Percentiles rank a stretch among this genome's conserved stretches.
phyloP scores from a whole-genome alignment of 2,888 invertebrate genomes.

The Thecocarcelia acutangulata region DNA sequence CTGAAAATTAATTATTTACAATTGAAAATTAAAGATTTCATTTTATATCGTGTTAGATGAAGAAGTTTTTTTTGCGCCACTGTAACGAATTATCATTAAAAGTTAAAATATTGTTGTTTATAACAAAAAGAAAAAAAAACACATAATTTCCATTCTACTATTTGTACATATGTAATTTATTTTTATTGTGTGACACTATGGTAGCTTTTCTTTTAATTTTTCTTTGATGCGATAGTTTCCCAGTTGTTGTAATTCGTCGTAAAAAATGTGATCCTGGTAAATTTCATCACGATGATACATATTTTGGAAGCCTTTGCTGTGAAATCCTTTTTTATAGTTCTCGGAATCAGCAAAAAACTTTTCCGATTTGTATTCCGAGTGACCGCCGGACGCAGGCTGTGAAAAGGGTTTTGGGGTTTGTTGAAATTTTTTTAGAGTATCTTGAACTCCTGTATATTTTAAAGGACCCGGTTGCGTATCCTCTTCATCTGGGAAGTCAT shows the following conservation, averaged over 20 bases:
- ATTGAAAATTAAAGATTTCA: too few species aligned
- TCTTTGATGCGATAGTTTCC: constrained; percentile 90
- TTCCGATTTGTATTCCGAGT: constrained; percentile 43
- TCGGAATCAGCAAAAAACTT: constrained; percentile 87
- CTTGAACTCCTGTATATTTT: constrained; percentile 63
- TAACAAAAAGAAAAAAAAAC: too few species aligned
- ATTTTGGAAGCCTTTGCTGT: constrained; percentile 90
- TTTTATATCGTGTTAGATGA: too few species aligned
- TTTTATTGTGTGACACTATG: too few species aligned
- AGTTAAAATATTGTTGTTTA: too few species aligned
- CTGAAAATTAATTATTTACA: too few species aligned
- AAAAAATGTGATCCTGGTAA: constrained; percentile 93
- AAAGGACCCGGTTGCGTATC: constrained; percentile 41
- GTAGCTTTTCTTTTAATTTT: constrained; percentile 77
- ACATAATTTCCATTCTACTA: too few species aligned
- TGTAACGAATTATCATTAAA: too few species aligned
- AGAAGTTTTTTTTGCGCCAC: too few species aligned
- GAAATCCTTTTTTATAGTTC: constrained; percentile 90
- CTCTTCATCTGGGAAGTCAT: constrained; percentile 33
- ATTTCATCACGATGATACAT: constrained; percentile 93
- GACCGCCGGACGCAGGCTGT: constrained; percentile 1
- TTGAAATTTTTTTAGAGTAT: constrained; percentile 56
- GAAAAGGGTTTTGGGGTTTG: background rate
- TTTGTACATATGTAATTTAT: too few species aligned
- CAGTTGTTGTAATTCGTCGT: constrained; percentile 90